These are phyloP conservation scores for Cheirogaleus major DNA, from an alignment of 2,797 vertebrate genomes.

Conservation along the genomic window DNA sequence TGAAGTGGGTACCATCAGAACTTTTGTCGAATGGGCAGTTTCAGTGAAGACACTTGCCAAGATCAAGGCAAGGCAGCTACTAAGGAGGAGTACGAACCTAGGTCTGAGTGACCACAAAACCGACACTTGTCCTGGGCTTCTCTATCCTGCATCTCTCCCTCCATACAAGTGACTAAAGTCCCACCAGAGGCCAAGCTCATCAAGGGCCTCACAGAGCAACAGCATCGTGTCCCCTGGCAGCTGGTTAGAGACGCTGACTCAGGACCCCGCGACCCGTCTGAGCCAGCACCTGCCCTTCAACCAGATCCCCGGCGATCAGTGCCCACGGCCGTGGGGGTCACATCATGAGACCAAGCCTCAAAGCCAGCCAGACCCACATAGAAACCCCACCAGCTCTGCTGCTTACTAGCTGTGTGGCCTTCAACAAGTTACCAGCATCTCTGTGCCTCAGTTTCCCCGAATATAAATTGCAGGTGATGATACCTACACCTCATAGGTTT, in stretches of 20 bases:
- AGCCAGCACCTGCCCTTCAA: too few species aligned
- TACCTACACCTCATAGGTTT: not conserved
- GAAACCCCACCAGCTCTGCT: not conserved
- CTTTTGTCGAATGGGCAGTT: rapidly evolving
- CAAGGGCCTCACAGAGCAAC: not conserved
- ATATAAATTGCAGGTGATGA: not conserved
- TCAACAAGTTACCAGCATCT: not conserved
- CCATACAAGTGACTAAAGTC: not conserved
- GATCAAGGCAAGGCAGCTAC: rapidly evolving
- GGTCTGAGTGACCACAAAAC: not conserved
- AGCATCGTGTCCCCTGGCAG: not conserved
- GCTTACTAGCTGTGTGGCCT: not conserved
- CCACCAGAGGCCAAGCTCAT: not conserved
- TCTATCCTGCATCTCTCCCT: not conserved
- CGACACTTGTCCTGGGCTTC: not conserved
- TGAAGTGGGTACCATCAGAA: not conserved
- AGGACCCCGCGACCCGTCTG: rapidly evolving
- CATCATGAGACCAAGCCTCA: not conserved
- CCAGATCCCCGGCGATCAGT: rapidly evolving
- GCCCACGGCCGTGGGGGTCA: not conserved
- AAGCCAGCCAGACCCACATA: not conserved
- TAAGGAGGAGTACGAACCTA: not conserved
- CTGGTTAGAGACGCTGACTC: not conserved
- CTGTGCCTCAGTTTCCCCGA: not conserved
- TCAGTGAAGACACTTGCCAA: not conserved